phyloP scores from a whole-genome alignment of 2,888 invertebrate genomes.

The Micropterix aruncella region DNA sequence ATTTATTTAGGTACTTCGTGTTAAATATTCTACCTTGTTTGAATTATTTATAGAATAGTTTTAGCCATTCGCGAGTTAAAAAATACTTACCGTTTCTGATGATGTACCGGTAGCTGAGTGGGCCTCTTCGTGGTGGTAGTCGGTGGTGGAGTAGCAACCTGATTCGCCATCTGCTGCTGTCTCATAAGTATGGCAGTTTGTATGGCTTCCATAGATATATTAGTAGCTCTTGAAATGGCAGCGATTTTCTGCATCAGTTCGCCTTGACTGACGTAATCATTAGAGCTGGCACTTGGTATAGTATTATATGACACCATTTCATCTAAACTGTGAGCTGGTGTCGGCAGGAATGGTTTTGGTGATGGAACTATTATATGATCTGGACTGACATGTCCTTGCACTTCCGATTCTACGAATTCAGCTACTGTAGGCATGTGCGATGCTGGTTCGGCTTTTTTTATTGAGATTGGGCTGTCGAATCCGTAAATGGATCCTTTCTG shows the following conservation, averaged over 20 bases:
- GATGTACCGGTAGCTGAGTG: constrained; percentile 10
- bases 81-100: constrained; percentile 18
- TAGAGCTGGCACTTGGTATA: constrained; percentile 2
- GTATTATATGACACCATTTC: constrained; percentile 16
- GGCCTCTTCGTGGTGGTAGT: constrained; percentile 25
- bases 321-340: constrained; percentile 32
- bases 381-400: constrained; percentile 17
- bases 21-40: no score
- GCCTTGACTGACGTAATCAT: constrained; percentile 24
- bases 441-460: constrained; percentile 17
- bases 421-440: constrained; percentile 2
- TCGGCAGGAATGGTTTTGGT: constrained; percentile 16
- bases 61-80: no score
- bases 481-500: constrained; percentile 17
- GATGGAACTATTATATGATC: not conserved
- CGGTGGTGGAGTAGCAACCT: constrained; percentile 34
- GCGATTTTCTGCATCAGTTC: constrained; percentile 30
- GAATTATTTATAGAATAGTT: no score
- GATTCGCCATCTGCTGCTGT: constrained; percentile 52
- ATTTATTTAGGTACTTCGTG: no score
- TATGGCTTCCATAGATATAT: constrained; percentile 64
- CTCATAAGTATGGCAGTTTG: constrained; percentile 59
- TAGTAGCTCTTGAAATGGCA: constrained; percentile 52
- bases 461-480: constrained; percentile 18
- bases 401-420: not conserved